These are phyloP conservation scores for Monochamus saltuarius DNA, from an alignment of 1,140 invertebrate species.

Conservation along the genomic window DNA sequence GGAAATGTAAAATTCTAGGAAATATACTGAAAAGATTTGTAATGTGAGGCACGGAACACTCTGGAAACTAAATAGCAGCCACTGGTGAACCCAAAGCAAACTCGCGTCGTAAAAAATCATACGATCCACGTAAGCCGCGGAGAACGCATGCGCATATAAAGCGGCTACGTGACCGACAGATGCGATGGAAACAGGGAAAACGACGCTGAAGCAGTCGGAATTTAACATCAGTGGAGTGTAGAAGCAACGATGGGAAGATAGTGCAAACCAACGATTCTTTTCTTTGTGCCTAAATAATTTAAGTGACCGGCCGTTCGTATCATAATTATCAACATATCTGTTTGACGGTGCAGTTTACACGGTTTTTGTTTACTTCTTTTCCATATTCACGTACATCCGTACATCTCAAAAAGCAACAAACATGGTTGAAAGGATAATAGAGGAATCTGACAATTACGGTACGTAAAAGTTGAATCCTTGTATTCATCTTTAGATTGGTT, in stretches of 20 bases:
- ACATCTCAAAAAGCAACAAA: conserved; percentile 26
- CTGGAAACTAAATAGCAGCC: not conserved
- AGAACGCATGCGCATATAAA: conserved; percentile 25
- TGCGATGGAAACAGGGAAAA: conserved; percentile 21
- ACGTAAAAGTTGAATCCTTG: conserved; percentile 35
- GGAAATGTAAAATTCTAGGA: not conserved
- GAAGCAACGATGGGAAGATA: conserved; percentile 43
- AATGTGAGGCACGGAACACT: too few relatives aligned
- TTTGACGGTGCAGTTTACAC: conserved; percentile 11
- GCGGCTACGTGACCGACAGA: conserved; percentile 37
- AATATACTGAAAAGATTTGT: not conserved
- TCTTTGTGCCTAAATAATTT: conserved; percentile 45
- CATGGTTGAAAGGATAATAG: conserved; percentile 50
- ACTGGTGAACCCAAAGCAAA: not conserved
- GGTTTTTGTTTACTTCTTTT: conserved; percentile 13
- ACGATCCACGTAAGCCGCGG: conserved; percentile 38
- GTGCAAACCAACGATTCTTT: conserved; percentile 42
- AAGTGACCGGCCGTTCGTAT: conserved; percentile 36
- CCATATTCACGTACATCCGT: conserved; percentile 1
- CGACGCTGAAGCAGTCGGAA: conserved; percentile 41
- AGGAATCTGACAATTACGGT: conserved; percentile 48
- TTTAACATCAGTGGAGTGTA: conserved; percentile 45
- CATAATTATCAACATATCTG: conserved; percentile 15
- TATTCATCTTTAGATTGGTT: too few relatives aligned
- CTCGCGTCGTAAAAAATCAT: conserved; percentile 31